phyloP scores from a whole-genome alignment of 2,113 vertebrate genomes.

The Syngnathoides biaculeatus region DNA sequence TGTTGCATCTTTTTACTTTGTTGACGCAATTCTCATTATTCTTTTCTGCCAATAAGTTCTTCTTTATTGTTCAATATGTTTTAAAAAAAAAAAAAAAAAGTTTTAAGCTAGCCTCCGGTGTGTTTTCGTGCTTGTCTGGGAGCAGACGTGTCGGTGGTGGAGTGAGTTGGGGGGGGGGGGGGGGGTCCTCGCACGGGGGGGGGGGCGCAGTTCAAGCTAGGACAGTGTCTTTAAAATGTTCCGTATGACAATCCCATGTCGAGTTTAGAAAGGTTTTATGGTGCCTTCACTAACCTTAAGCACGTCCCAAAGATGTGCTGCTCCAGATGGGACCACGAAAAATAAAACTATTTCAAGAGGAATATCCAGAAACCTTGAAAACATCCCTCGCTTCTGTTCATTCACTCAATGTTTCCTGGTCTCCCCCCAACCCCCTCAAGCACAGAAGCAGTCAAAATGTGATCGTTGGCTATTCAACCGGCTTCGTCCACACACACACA shows the following conservation, averaged over 20 bases:
- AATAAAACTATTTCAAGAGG: slow-evolving; percentile 38
- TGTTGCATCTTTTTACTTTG: too few species aligned
- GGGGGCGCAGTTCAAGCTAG: not conserved
- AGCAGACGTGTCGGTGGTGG: too few species aligned
- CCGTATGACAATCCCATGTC: not conserved
- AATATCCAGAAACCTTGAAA: slow-evolving; percentile 51
- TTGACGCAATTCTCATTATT: too few species aligned
- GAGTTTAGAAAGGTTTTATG: not conserved
- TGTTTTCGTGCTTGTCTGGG: too few species aligned
- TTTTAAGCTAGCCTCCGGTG: too few species aligned
- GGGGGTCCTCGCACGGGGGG: not conserved
- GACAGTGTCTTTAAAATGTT: not conserved
- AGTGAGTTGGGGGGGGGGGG: too few species aligned
- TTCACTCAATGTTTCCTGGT: slow-evolving; percentile 28
- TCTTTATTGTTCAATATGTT: too few species aligned
- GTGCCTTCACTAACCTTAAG: not conserved
- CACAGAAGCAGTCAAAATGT: slow-evolving; percentile 68
- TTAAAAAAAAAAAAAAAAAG: too few species aligned
- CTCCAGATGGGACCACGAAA: slow-evolving; percentile 18
- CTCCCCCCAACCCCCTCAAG: too few species aligned
- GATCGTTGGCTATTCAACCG: slow-evolving; percentile 68
- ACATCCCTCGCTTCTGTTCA: slow-evolving; percentile 29
- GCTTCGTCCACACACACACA: slow-evolving; percentile 37
- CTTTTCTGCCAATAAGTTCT: too few species aligned
- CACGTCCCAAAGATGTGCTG: slow-evolving; percentile 16